A percentile compares a stretch with the other conserved stretches of the same genome.
Conservation (phyloP, 35 echinoderm and acorn worm species). For the Lytechinus pictus region DNA sequence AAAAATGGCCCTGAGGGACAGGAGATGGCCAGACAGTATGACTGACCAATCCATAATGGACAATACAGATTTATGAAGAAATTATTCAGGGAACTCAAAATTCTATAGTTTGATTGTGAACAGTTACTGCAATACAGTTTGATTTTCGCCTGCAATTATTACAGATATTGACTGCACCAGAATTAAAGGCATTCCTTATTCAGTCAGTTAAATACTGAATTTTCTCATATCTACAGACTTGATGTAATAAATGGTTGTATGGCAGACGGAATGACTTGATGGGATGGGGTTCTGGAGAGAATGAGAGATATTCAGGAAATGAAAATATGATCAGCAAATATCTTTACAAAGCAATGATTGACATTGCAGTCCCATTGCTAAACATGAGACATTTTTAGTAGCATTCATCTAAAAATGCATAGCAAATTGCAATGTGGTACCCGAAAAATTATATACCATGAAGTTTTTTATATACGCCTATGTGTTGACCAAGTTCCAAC, state of each 20-base stretch:
- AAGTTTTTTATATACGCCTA: too few species aligned
- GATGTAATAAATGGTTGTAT: not conserved
- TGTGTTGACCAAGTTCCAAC: too few species aligned
- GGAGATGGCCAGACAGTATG: not conserved
- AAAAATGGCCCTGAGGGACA: not conserved
- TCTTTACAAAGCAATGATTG: too few species aligned
- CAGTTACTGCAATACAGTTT: not conserved
- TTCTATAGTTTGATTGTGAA: not conserved
- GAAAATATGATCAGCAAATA: too few species aligned
- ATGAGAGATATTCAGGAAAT: too few species aligned
- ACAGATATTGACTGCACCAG: not conserved
- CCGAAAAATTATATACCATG: too few species aligned
- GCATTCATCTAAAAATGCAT: too few species aligned
- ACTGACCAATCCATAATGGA: constrained; percentile 1
- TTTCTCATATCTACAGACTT: not conserved
- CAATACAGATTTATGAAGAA: not conserved
- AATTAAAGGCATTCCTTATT: not conserved
- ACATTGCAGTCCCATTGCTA: too few species aligned
- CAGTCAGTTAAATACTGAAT: not conserved
- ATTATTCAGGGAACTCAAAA: not conserved
- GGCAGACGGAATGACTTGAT: too few species aligned
- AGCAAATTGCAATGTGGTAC: too few species aligned
- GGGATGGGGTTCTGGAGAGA: too few species aligned
- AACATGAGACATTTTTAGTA: too few species aligned
- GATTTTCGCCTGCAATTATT: not conserved